phyloP scores from a whole-genome alignment of 2,797 vertebrate genomes.

The Telmatherina bonti region DNA sequence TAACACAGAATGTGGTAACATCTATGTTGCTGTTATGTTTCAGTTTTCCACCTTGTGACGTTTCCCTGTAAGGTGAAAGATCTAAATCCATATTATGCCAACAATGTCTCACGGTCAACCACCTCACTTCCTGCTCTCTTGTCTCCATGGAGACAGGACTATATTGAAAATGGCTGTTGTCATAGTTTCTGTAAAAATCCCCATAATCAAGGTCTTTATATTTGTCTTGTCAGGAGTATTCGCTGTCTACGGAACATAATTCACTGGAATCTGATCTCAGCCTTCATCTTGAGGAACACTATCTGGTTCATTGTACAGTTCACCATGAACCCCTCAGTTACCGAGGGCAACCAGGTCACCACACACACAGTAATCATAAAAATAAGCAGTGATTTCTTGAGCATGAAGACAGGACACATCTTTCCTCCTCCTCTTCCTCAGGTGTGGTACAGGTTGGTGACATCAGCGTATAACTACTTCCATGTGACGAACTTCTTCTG shows the following conservation, averaged over 20 bases:
- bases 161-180: too few relatives aligned
- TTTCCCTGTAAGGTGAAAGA: too few relatives aligned
- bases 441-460: constrained; percentile 93
- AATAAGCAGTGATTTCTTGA: background rate
- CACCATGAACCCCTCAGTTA: constrained; percentile 87
- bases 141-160: too few relatives aligned
- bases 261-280: constrained; percentile 92
- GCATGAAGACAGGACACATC: fast-evolving
- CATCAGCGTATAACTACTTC: constrained; percentile 93
- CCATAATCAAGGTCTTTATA: too few relatives aligned
- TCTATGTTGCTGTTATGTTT: too few relatives aligned
- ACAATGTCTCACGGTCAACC: too few relatives aligned
- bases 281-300: constrained; percentile 90
- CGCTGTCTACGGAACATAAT: constrained; percentile 92
- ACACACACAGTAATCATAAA: background rate
- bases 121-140: too few relatives aligned
- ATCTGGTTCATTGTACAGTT: constrained; percentile 91
- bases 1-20: too few relatives aligned
- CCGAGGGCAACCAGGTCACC: constrained; percentile 83
- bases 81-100: too few relatives aligned
- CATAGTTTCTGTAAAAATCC: too few relatives aligned
- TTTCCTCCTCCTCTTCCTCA: constrained; percentile 62
- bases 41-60: too few relatives aligned
- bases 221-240: constrained; percentile 84
- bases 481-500: constrained; percentile 97